These are phyloP conservation scores for Neomorphus geoffroyi DNA, from an alignment of 2,797 vertebrate species.

Conservation along the genomic window DNA sequence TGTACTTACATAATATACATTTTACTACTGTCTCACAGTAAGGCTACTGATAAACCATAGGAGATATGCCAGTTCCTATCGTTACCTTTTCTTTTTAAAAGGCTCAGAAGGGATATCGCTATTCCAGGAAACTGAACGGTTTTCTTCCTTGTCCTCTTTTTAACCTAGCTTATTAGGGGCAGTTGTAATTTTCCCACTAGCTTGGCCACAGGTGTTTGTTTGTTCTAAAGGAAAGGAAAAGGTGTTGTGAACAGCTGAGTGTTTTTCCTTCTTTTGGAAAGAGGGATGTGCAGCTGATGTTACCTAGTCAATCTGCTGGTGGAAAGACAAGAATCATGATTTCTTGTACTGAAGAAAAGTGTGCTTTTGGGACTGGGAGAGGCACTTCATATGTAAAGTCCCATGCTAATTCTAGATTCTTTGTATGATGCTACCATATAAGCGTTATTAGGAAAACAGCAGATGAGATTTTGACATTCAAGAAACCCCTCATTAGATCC, in stretches of 20 bases:
- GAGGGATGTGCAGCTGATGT: not conserved
- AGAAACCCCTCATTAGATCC: not conserved
- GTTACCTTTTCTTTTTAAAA: not conserved
- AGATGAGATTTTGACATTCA: constrained; percentile 9
- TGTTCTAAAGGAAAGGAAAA: not conserved
- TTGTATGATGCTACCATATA: not conserved
- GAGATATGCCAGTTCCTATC: not conserved
- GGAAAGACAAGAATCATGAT: not conserved
- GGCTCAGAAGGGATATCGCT: not conserved
- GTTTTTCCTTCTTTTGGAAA: not conserved
- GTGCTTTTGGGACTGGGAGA: not conserved
- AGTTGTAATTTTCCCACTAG: not conserved
- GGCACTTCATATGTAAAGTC: not conserved
- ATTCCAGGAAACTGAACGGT: rapidly evolving
- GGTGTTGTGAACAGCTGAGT: not conserved
- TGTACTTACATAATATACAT: constrained; percentile 41
- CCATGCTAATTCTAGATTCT: not conserved
- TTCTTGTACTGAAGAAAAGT: not conserved
- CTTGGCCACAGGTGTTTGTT: not conserved
- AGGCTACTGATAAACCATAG: not conserved
- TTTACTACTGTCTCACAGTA: constrained; percentile 40
- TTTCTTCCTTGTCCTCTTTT: not conserved
- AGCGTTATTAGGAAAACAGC: not conserved
- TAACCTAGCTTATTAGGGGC: not conserved
- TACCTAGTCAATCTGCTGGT: not conserved